These are phyloP conservation scores for Ylistrum balloti DNA, from an alignment of 1,140 invertebrate species.

Conservation along the genomic window DNA sequence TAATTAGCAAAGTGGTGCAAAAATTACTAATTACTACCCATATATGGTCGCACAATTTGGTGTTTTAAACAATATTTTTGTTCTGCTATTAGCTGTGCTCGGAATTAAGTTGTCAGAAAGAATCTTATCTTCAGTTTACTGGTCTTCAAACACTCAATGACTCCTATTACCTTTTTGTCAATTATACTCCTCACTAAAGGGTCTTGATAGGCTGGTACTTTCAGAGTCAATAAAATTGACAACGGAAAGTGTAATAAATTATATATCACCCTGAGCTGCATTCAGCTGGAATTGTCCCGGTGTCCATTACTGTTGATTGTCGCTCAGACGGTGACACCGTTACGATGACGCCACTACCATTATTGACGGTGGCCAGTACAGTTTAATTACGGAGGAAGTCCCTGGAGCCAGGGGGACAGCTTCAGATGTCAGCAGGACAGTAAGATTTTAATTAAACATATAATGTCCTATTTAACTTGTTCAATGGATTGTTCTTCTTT, in stretches of 20 bases:
- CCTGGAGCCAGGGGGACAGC: neutral
- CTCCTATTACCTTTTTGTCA: neutral
- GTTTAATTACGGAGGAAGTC: neutral
- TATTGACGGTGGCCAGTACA: neutral
- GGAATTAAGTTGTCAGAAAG: neutral
- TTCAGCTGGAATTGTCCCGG: neutral
- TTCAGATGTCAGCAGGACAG: neutral
- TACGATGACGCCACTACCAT: neutral
- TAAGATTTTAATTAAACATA: neutral
- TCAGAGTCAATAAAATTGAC: neutral
- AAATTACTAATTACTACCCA: neutral
- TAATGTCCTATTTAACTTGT: neutral
- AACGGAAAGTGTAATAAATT: neutral
- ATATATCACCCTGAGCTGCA: neutral
- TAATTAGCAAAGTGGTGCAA: neutral
- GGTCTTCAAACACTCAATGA: neutral
- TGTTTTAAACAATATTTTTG: neutral
- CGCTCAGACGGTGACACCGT: too few relatives aligned
- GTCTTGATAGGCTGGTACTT: neutral
- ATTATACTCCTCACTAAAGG: neutral
- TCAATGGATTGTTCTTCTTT: neutral
- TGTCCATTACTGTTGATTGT: slow-evolving; percentile 21
- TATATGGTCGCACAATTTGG: neutral
- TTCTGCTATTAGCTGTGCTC: neutral
- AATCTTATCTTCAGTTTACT: neutral